phyloP scores from a whole-genome alignment of 2,797 vertebrate genomes.

The Pygocentrus nattereri region DNA sequence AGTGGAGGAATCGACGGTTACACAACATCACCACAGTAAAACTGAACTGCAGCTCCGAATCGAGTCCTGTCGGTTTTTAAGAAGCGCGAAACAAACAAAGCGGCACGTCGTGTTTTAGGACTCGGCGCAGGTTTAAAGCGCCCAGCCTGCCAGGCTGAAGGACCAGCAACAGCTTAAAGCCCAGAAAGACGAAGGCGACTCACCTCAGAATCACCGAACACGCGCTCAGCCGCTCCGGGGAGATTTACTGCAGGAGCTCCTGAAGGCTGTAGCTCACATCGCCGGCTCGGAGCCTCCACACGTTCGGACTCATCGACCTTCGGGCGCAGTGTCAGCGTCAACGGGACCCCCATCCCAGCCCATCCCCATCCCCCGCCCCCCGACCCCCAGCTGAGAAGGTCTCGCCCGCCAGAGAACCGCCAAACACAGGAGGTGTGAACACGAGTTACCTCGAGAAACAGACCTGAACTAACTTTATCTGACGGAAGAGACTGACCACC shows the following conservation, averaged over 20 bases:
- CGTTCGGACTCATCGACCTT: neutral
- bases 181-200: constrained; percentile 6
- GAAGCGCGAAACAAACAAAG: too few species aligned
- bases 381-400: constrained; percentile 15
- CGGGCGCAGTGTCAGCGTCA: constrained; percentile 17
- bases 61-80: too few species aligned
- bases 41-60: too few species aligned
- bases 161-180: neutral
- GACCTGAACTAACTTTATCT: neutral
- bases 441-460: too few species aligned
- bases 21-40: too few species aligned
- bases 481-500: too few species aligned
- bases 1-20: too few species aligned
- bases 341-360: constrained; percentile 31
- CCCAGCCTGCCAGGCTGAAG: neutral
- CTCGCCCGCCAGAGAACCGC: neutral
- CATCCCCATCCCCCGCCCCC: too few species aligned
- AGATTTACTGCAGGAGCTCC: neutral
- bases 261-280: constrained; percentile 27
- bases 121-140: too few species aligned
- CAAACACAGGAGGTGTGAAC: neutral
- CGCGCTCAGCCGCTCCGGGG: constrained; percentile 37
- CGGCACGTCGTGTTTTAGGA: too few species aligned
- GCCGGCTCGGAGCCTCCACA: constrained; percentile 35
- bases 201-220: constrained; percentile 37